Percentiles rank a stretch among this genome's conserved stretches.
Conservation (phyloP, 2,113 vertebrate species). For the Solenodon paradoxus region DNA sequence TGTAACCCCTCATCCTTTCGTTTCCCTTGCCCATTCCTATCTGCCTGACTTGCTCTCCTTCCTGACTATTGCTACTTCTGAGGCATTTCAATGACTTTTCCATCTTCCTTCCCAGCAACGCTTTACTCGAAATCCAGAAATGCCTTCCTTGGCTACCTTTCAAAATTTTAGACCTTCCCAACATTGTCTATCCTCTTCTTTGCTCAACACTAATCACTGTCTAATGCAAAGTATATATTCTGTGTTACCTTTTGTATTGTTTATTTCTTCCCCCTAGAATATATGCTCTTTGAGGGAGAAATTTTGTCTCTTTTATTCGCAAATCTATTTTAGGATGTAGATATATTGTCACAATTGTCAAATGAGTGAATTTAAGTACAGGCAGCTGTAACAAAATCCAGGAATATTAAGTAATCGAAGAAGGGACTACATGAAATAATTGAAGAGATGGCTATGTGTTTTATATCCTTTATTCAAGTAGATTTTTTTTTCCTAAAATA, state of each 20-base stretch:
- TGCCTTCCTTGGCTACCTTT: not conserved
- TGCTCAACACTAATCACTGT: not conserved
- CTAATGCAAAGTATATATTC: not conserved
- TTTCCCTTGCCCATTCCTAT: not conserved
- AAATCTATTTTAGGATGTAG: not conserved
- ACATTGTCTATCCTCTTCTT: not conserved
- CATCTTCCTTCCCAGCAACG: not conserved
- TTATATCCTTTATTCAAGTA: not conserved
- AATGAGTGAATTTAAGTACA: not conserved
- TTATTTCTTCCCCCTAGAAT: not conserved
- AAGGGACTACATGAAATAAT: not conserved
- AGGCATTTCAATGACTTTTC: not conserved
- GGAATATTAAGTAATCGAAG: constrained; percentile 2
- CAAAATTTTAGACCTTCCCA: not conserved
- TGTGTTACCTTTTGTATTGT: not conserved
- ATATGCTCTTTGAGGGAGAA: not conserved
- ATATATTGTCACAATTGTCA: not conserved
- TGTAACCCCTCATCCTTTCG: not conserved
- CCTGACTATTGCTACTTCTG: not conserved
- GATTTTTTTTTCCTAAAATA: not conserved
- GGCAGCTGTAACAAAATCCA: not conserved
- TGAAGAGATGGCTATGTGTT: not conserved
- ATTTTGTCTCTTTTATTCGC: not conserved
- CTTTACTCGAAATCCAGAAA: not conserved
- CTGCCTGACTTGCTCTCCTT: not conserved